Conservation (phyloP, 1,140 invertebrate genomes). For the Magallana gigas region DNA sequence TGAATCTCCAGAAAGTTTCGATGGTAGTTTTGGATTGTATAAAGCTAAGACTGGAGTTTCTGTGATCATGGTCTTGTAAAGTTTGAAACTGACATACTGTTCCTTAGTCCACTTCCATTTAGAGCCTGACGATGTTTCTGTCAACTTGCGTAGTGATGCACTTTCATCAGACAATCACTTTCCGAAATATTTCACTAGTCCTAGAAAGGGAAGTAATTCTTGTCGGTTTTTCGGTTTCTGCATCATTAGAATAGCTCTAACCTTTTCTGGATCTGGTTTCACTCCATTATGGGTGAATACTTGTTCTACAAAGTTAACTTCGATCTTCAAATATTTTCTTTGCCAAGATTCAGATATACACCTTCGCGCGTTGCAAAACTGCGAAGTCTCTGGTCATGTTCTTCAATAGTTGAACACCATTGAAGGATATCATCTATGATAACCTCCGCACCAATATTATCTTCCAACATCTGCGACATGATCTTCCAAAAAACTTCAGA, state of each 20-base stretch:
- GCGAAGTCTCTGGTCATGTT: conserved; percentile 64
- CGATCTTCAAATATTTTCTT: neutral
- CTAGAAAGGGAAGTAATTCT: conserved; percentile 63
- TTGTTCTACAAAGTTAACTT: conserved; percentile 75
- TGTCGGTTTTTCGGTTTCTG: conserved; percentile 55
- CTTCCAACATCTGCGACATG: conserved; percentile 73
- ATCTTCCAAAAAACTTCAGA: conserved; percentile 72
- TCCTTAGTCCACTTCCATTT: neutral
- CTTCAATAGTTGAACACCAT: conserved; percentile 59
- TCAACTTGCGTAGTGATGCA: conserved; percentile 58
- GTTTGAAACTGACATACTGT: conserved; percentile 37
- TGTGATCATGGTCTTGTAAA: conserved; percentile 34
- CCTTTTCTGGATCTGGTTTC: conserved; percentile 75
- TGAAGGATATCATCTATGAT: conserved; percentile 78
- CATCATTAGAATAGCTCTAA: neutral
- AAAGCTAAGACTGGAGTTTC: conserved; percentile 35
- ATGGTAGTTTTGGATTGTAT: conserved; percentile 48
- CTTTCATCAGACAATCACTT: conserved; percentile 57
- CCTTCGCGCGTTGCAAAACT: conserved; percentile 52
- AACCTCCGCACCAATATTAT: conserved; percentile 71
- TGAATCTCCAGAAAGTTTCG: conserved; percentile 51
- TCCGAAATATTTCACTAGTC: conserved; percentile 63
- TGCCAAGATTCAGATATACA: neutral
- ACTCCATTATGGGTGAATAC: conserved; percentile 72
- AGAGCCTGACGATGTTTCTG: conserved; percentile 36